A percentile compares a stretch with the other conserved stretches of the same genome.
Evolutionary conservation across 1,140 invertebrate species (phyloP).

Genomic region (Mya arenaria): DNA sequence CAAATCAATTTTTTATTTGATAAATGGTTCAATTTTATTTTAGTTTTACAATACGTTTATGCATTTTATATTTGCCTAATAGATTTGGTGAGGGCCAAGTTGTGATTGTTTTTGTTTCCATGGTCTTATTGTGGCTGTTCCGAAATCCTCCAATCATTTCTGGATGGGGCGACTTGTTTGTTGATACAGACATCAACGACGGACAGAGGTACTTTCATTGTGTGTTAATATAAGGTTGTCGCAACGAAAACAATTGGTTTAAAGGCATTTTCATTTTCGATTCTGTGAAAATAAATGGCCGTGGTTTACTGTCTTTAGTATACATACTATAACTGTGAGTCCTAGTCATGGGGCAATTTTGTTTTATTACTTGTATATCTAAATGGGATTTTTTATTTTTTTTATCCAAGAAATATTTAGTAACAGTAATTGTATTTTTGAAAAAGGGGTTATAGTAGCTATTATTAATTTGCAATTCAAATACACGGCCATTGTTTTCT

Average conservation of each 20-base stretch:
- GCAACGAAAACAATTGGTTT: slow-evolving; percentile 6
- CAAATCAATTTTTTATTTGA: too few relatives aligned
- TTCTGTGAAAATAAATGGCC: neutral
- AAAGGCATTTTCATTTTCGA: neutral
- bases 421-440: too few relatives aligned
- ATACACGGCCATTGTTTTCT: neutral
- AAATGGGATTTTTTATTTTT: too few relatives aligned
- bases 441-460: too few relatives aligned
- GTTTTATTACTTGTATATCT: too few relatives aligned
- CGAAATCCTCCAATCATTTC: slow-evolving; percentile 20
- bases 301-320: too few relatives aligned
- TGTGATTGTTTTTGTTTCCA: slow-evolving; percentile 19
- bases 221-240: neutral
- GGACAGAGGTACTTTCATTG: neutral
- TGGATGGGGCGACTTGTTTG: neutral
- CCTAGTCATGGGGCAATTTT: too few relatives aligned
- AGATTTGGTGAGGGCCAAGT: slow-evolving; percentile 28
- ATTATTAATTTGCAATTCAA: neutral
- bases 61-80: slow-evolving; percentile 2
- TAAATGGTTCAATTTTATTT: too few relatives aligned
- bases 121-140: slow-evolving; percentile 27
- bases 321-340: too few relatives aligned
- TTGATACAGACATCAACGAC: neutral
- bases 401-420: too few relatives aligned
- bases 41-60: too few relatives aligned